phyloP scores from a whole-genome alignment of 2,888 invertebrate genomes.

The Latrodectus hesperus region DNA sequence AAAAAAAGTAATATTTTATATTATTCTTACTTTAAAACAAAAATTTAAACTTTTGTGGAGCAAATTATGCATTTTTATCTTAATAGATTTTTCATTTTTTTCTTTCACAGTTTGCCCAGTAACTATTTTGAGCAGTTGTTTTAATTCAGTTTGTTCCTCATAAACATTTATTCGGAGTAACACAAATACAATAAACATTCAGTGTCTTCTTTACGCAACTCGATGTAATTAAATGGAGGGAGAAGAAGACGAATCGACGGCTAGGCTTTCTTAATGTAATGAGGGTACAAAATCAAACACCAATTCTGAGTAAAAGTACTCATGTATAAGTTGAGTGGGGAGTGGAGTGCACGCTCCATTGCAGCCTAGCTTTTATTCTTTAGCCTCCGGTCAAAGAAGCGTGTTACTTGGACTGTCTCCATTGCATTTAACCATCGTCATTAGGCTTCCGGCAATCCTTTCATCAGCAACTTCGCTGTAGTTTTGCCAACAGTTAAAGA shows the following conservation, averaged over 20 bases:
- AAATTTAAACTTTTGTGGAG: too few relatives aligned
- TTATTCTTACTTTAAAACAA: too few relatives aligned
- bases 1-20: too few relatives aligned
- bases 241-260: conserved; percentile 13
- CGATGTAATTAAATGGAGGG: conserved; percentile 39
- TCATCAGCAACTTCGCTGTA: conserved; percentile 37
- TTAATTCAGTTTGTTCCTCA: too few relatives aligned
- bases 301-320: conserved; percentile 51
- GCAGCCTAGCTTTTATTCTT: conserved; percentile 48
- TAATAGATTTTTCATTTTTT: too few relatives aligned
- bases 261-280: conserved; percentile 26
- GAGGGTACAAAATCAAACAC: conserved; percentile 50
- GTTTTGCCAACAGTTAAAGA: conserved; percentile 30
- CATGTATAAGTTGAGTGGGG: conserved; percentile 60
- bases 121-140: too few relatives aligned
- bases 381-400: conserved; percentile 48
- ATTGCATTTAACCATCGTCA: conserved; percentile 48
- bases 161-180: conserved; percentile 31
- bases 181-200: conserved; percentile 3
- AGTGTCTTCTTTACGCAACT: conserved; percentile 19
- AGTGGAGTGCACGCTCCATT: conserved; percentile 39
- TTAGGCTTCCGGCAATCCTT: conserved; percentile 40
- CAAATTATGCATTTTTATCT: too few relatives aligned
- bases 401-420: conserved; percentile 52
- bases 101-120: too few relatives aligned